phyloP scores from a whole-genome alignment of 37 sponge, comb jelly and placozoan species.

The Geodia barretti region DNA sequence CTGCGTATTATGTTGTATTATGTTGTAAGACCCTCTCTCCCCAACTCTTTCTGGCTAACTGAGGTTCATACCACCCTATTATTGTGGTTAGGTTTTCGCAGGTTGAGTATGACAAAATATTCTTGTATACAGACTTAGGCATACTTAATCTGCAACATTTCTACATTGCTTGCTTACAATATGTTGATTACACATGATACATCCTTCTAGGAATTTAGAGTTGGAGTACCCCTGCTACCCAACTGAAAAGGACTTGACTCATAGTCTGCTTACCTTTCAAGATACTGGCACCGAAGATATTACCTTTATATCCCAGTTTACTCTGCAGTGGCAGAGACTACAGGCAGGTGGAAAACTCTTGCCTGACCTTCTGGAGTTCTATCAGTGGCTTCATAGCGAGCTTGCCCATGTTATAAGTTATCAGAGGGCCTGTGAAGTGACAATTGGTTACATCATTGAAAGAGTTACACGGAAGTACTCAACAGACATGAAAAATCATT shows the following conservation, averaged over 20 bases:
- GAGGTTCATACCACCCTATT: no score
- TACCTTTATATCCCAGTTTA: constrained; percentile 33
- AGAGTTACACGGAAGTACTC: constrained; percentile 24
- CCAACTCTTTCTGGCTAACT: no score
- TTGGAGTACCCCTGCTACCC: constrained; percentile 60
- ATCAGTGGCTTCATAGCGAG: constrained; percentile 76
- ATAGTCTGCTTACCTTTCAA: constrained; percentile 42
- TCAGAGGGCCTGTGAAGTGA: constrained; percentile 42
- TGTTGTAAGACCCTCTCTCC: no score
- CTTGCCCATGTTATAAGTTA: constrained; percentile 61
- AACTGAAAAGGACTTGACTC: constrained; percentile 58
- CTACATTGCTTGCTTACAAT: no score
- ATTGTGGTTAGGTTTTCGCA: no score
- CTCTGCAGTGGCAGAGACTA: constrained; percentile 41
- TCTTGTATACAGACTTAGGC: no score
- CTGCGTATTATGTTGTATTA: no score
- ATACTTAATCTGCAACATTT: no score
- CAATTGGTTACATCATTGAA: constrained; percentile 53
- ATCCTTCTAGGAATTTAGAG: constrained; percentile 42
- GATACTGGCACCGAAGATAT: constrained; percentile 31
- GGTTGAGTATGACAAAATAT: no score
- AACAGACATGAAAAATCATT: constrained; percentile 20
- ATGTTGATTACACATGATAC: no score
- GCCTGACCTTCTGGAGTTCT: constrained; percentile 86
- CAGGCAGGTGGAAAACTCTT: no score